Base-by-base conservation (phyloP, 2,113 vertebrate species). In the Corynorhinus townsendii region DNA sequence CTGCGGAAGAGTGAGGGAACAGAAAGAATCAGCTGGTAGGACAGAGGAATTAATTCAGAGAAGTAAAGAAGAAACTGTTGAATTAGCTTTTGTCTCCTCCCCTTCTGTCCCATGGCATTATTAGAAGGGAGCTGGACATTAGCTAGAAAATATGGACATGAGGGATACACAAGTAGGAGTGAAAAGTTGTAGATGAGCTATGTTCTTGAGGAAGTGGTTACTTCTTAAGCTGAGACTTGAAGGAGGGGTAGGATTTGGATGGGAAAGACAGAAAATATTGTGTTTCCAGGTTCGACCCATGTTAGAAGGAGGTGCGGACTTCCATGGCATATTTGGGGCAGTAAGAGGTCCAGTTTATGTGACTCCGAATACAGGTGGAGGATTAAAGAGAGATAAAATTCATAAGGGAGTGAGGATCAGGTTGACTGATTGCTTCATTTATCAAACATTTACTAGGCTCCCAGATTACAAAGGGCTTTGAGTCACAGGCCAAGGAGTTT, bases 1-100 rank as follows among this genome's bases (percentile, higher is more conserved):
- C 97, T 98, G 95, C 92, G 80, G 81, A 97, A 96, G 87, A 98
- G 96, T 92, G 86, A 98, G 97, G 93, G 90, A 96, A 95, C 95
- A 97, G 90, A 97, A 86, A 80, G 94, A 97, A 85, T 96, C 86
- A 96, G 69, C 88, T 97, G 0, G 0, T 35, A 93, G 96, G 96
- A 92, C 91, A 95, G 94, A 97, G 91, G 64, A 96, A 98, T 96
- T 96, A 96, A 97, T 98, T 98, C 71, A 80, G 62, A 54, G 80
- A 89, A 49, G n/a, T 75, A 54, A 85, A 90, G 81, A 75, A 93
- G 90, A 93, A 89, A 83, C 77, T 92, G 20, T 77, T 90, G n/a
- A 92, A 68, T 83, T 90, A 86, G 43, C n/a, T 79, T 79, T 88
- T 52, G 45, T 86, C 56, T 95, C 54, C 38, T 92, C 16, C 43